Conservation (phyloP, 2,888 invertebrate species). For the Nezara viridula region DNA sequence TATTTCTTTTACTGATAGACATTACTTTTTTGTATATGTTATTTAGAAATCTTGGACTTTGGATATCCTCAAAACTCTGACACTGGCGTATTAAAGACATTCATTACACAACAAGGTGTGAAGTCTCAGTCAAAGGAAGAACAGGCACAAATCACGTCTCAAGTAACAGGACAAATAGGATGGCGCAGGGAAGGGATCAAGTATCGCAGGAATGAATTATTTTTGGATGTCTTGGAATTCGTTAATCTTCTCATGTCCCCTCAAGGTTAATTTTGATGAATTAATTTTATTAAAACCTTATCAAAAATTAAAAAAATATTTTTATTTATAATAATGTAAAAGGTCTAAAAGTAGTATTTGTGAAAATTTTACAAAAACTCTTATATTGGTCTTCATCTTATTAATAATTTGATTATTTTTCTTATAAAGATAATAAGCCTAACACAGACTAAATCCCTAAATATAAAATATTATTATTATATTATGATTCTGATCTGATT, state of each 20-base stretch:
- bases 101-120: constrained; percentile 99
- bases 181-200: constrained; percentile 99
- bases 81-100: constrained; percentile 98
- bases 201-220: constrained; percentile 97
- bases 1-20: background rate
- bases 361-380: too few relatives aligned
- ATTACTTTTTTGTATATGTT: background rate
- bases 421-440: too few relatives aligned
- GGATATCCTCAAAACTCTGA: constrained; percentile 99
- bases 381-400: too few relatives aligned
- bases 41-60: constrained; percentile 95
- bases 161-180: constrained; percentile 95
- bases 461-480: too few relatives aligned
- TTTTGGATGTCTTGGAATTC: constrained; percentile 98
- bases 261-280: constrained; percentile 77
- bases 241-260: constrained; percentile 99
- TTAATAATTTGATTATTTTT: too few relatives aligned
- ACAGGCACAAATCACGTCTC: constrained; percentile 99
- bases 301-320: background rate
- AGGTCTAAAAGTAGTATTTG: too few relatives aligned
- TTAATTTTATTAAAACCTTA: constrained; percentile 56
- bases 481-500: too few relatives aligned
- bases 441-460: too few relatives aligned
- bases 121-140: constrained; percentile 99
- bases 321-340: too few relatives aligned